Evolutionary conservation across 2,797 vertebrate species (phyloP).

Genomic region (Anomalospiza imberbis): DNA sequence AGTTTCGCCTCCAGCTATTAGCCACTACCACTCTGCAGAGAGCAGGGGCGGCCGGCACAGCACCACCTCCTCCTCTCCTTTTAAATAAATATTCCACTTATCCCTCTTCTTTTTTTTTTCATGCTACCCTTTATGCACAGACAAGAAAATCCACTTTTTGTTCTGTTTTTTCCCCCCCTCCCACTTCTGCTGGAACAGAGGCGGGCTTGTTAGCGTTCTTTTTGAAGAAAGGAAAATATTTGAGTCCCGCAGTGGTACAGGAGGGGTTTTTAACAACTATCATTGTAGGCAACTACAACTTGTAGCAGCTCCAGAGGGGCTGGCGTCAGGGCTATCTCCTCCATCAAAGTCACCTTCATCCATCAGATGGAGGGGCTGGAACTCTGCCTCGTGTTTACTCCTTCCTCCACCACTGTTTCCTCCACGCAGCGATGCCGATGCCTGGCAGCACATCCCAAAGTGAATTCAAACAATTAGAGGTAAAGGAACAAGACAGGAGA

Average conservation of each 20-base stretch:
- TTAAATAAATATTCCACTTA: background rate
- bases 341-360: slow-evolving; percentile 82
- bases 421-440: background rate
- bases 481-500: slow-evolving; percentile 23
- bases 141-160: background rate
- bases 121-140: background rate
- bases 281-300: slow-evolving; percentile 72
- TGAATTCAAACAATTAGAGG: background rate
- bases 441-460: background rate
- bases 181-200: background rate
- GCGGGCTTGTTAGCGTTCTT: background rate
- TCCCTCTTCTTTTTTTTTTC: background rate
- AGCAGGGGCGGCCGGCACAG: slow-evolving; percentile 49
- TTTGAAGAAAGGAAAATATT: slow-evolving; percentile 35
- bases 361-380: slow-evolving; percentile 76
- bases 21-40: slow-evolving; percentile 77
- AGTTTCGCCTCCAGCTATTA: slow-evolving; percentile 79
- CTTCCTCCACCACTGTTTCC: background rate
- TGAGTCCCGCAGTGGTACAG: slow-evolving; percentile 3
- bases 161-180: rapidly evolving
- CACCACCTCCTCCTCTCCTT: background rate
- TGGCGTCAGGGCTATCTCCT: slow-evolving; percentile 80
- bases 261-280: slow-evolving; percentile 72
- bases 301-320: slow-evolving; percentile 74
- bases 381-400: slow-evolving; percentile 65